Percentiles rank a stretch among this genome's conserved stretches.
Conservation (phyloP, 2,888 invertebrate species). For the Lysandra bellargus region DNA sequence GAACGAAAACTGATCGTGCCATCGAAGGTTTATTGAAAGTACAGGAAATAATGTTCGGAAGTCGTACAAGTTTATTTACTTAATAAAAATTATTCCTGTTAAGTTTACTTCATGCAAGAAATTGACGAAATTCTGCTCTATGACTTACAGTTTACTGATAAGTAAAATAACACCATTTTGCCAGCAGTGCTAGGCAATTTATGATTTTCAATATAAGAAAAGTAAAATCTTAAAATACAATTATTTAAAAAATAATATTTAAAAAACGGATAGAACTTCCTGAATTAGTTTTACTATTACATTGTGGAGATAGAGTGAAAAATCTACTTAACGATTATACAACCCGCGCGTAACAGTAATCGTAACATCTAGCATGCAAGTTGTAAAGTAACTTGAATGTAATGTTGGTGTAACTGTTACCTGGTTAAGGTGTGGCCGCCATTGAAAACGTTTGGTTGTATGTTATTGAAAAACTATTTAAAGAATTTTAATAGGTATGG, state of each 20-base stretch:
- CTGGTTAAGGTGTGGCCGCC: background rate
- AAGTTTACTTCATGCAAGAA: background rate
- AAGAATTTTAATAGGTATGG: too few relatives aligned
- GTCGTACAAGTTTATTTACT: background rate
- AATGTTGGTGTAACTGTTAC: conserved; percentile 4
- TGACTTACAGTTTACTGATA: too few relatives aligned
- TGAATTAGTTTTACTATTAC: background rate
- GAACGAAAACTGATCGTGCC: too few relatives aligned
- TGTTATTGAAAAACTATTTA: background rate
- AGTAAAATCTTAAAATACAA: too few relatives aligned
- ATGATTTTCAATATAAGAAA: background rate
- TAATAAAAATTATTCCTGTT: background rate
- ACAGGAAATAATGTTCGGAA: background rate
- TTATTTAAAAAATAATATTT: too few relatives aligned
- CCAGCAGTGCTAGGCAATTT: too few relatives aligned
- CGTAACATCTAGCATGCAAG: background rate
- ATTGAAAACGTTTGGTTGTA: background rate
- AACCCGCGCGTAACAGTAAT: background rate
- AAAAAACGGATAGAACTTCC: too few relatives aligned
- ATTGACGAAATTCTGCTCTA: background rate
- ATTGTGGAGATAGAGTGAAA: conserved; percentile 2
- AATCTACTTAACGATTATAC: conserved; percentile 5
- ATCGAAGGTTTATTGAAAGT: background rate
- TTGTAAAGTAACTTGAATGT: background rate
- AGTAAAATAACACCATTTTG: too few relatives aligned